Percentiles rank a stretch among this genome's conserved stretches.
Evolutionary conservation across 2,113 vertebrate species (phyloP).

Genomic region (Centropus bengalensis): DNA sequence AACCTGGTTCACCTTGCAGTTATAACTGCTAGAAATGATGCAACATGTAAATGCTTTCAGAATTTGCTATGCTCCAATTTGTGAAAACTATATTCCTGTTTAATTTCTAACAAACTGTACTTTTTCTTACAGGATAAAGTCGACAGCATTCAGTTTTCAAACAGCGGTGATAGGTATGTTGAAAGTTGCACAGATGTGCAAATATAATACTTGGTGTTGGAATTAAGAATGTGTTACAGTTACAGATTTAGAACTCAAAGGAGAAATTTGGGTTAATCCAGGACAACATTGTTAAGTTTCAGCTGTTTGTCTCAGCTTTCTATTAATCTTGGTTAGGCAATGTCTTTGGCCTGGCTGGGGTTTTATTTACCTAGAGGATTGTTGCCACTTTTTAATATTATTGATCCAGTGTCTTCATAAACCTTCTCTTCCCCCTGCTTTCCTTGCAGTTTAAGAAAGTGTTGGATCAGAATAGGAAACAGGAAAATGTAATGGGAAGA

Average conservation of each 20-base stretch:
- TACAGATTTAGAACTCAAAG: not conserved
- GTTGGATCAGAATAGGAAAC: not conserved
- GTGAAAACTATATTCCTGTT: fast-evolving
- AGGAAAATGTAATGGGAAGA: not conserved
- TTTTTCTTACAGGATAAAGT: slow-evolving; percentile 90
- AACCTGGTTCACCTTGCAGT: not conserved
- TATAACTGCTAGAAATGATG: not conserved
- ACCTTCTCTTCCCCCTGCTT: not conserved
- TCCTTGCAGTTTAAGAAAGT: not conserved
- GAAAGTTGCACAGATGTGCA: not conserved
- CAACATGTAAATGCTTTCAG: not conserved
- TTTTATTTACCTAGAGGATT: not conserved
- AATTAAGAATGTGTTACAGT: not conserved
- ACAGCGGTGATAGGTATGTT: slow-evolving; percentile 89
- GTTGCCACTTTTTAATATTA: not conserved
- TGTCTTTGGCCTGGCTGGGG: not conserved
- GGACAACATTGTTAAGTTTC: not conserved
- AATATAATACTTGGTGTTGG: not conserved
- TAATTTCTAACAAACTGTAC: not conserved
- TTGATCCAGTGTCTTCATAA: not conserved
- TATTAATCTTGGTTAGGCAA: not conserved
- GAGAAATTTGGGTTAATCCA: not conserved
- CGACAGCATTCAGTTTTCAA: slow-evolving; percentile 97
- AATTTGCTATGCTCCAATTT: not conserved
- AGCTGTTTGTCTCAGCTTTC: not conserved